phyloP scores from a whole-genome alignment of 2,797 vertebrate genomes.

The Eulemur albifrons region DNA sequence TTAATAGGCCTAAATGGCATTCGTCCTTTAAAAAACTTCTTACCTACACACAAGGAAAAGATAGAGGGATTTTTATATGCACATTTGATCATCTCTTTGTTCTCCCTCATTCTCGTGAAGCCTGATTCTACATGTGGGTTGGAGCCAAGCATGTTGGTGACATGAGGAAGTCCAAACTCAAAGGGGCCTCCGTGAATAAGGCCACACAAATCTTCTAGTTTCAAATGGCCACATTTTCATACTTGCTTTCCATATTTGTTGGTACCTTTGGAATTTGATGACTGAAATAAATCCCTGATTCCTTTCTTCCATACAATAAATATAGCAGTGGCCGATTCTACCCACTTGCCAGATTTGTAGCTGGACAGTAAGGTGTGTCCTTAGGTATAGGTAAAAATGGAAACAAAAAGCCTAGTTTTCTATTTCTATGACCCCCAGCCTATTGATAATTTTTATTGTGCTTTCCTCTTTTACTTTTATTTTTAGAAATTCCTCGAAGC shows the following conservation, averaged over 20 bases:
- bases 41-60: slow-evolving; percentile 49
- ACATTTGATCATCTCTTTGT: not conserved
- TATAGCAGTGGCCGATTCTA: not conserved
- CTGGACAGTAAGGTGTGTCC: not conserved
- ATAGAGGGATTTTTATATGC: not conserved
- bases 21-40: slow-evolving; percentile 48
- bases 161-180: not conserved
- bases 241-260: not conserved
- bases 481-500: not conserved
- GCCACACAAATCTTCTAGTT: not conserved
- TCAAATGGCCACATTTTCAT: not conserved
- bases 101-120: not conserved
- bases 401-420: not conserved
- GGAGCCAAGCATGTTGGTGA: not conserved
- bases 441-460: not conserved
- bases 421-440: not conserved
- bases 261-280: not conserved
- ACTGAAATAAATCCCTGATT: not conserved
- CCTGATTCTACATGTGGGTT: not conserved
- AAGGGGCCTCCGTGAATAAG: not conserved
- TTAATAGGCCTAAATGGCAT: slow-evolving; percentile 64
- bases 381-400: not conserved
- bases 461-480: not conserved
- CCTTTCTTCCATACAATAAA: not conserved
- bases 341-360: not conserved